Evolutionary conservation across 2,797 vertebrate genomes (phyloP), one percentile per base, ranked within the genome.

Genomic region (Mastacembelus armatus): DNA sequence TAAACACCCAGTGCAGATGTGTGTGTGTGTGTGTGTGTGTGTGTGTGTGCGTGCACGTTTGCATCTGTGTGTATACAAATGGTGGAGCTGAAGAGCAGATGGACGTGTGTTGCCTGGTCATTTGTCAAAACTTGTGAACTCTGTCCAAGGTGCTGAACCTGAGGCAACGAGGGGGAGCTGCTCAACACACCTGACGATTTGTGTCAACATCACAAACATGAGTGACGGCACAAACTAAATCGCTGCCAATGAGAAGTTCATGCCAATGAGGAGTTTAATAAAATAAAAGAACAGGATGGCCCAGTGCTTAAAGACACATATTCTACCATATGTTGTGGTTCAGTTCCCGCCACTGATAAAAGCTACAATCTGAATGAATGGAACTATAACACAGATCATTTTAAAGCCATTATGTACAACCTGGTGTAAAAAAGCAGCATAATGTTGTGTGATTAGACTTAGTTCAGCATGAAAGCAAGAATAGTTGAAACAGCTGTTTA

Each of bases 81-180:
- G 49, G 19, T n/a, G 36, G 35, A 63, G 59, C 45, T 50, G n/a
- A 36, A 35, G 50, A 83, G 39, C 77, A 78, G 75, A 85, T 70
- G 77, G 76, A 81, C 43, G 48, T 62, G 63, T 62, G 70, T 54
- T 69, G 48, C 47, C 57, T 68, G 59, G 56, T 77, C 78, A 72
- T 85, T 82, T 67, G 81, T 88, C 79, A 84, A n/a, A 80, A 71
- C 39, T 16, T 6, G 29, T 80, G 77, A 73, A 80, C 65, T 74
- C 74, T 68, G 66, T 83, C 82, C 83, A 58, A 80, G 78, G 84
- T 84, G 68, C 88, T 86, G 77, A 85, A 81, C 82, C 72, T 5
- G 50, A 72, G 56, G 45, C 59, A 26, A 62, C 16, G 42, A 68
- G 67, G 55, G 49, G 75, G 70, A 65, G 48, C n/a, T 27, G 71